phyloP scores from a whole-genome alignment of 2,797 vertebrate genomes.

The Argya squamiceps region DNA sequence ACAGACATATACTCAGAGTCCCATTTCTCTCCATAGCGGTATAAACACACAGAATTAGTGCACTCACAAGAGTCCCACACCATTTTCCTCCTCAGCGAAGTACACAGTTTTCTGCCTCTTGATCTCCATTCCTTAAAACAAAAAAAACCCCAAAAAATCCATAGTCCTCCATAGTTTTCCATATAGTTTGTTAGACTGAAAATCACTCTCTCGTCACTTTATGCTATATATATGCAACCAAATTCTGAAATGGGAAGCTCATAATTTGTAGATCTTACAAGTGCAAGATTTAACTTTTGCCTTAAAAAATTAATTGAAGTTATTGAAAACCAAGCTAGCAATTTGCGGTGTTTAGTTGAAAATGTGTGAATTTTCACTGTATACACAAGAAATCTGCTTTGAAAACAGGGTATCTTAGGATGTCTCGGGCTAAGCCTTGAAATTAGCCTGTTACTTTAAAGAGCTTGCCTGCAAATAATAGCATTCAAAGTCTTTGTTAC shows the following conservation, averaged over 20 bases:
- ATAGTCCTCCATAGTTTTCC: background rate
- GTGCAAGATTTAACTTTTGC: background rate
- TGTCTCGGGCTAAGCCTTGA: background rate
- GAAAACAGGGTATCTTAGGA: background rate
- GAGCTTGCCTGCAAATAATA: background rate
- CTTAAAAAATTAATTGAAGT: background rate
- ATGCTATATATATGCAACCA: fast-evolving
- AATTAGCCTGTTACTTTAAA: background rate
- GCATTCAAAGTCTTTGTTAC: background rate
- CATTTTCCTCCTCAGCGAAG: background rate
- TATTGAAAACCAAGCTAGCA: background rate
- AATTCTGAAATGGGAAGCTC: background rate
- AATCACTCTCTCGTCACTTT: background rate
- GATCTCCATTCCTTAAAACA: background rate
- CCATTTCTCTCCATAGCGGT: background rate
- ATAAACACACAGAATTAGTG: background rate
- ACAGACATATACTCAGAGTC: background rate
- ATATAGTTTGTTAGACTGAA: background rate
- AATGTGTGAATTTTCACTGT: background rate
- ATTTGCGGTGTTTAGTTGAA: background rate
- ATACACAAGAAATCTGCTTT: background rate
- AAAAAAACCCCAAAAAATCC: background rate
- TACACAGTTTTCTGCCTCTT: background rate
- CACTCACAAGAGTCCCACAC: background rate
- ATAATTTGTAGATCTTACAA: background rate